These are phyloP conservation scores for Pecten maximus DNA, from an alignment of 2,888 invertebrate species.

Conservation along the genomic window DNA sequence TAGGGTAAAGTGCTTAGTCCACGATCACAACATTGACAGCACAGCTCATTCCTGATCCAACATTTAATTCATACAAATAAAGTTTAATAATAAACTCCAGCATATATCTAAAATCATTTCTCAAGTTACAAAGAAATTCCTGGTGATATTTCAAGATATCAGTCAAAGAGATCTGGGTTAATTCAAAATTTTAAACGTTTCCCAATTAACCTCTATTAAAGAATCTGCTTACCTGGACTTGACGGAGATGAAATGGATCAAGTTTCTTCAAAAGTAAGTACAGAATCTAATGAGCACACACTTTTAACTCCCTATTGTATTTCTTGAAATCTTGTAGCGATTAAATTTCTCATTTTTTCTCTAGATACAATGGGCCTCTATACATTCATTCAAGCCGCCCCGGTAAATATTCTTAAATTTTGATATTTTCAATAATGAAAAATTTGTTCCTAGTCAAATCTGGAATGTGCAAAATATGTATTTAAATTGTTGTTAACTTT, in stretches of 20 bases:
- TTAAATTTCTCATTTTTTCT: neutral
- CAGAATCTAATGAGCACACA: neutral
- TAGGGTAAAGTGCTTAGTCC: no score
- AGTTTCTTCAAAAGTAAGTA: neutral
- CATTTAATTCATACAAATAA: no score
- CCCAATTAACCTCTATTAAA: slow-evolving; percentile 16
- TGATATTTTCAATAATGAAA: neutral
- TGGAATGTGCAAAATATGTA: no score
- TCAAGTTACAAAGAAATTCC: neutral
- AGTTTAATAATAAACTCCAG: neutral
- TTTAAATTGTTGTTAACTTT: no score
- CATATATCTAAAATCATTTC: neutral
- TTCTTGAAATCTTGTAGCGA: neutral
- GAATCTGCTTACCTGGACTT: slow-evolving; percentile 13
- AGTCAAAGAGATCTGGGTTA: neutral
- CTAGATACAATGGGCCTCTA: slow-evolving; percentile 14
- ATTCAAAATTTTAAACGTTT: neutral
- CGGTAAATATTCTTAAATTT: neutral
- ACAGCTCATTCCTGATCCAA: no score
- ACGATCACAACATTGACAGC: no score
- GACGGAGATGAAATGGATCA: neutral
- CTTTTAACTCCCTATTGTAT: neutral
- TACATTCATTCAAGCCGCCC: neutral
- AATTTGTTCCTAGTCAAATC: no score
- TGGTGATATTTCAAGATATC: neutral